Conservation (phyloP, 2,113 vertebrate species). For the Serinus canaria region DNA sequence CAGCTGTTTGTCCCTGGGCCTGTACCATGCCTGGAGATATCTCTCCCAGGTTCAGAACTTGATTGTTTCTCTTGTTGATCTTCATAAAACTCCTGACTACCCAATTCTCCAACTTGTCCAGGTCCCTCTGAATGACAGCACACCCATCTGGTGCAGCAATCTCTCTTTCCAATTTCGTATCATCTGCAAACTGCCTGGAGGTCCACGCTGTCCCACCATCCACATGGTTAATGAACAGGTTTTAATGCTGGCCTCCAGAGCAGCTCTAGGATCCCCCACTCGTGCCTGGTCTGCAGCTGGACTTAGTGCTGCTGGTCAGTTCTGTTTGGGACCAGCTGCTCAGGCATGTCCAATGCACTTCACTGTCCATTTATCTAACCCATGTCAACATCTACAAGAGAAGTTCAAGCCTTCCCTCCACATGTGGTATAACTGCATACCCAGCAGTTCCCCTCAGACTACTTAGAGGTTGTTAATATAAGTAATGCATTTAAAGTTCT, state of each 20-base stretch:
- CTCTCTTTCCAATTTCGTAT: not conserved
- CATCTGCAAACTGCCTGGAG: not conserved
- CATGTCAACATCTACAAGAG: not conserved
- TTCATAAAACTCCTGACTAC: not conserved
- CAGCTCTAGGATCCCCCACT: not conserved
- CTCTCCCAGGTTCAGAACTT: not conserved
- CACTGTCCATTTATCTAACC: not conserved
- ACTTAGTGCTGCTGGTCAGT: not conserved
- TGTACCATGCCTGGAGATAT: not conserved
- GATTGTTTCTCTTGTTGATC: not conserved
- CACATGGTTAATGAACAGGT: not conserved
- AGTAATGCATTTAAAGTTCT: not conserved
- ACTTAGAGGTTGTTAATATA: not conserved
- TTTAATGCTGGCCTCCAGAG: not conserved
- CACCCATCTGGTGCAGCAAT: not conserved
- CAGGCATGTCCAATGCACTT: fast-evolving
- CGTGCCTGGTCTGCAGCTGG: not conserved
- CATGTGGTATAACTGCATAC: not conserved
- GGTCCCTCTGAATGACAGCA: not conserved
- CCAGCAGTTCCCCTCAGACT: not conserved
- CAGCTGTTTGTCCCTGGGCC: not conserved
- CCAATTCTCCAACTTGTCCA: not conserved
- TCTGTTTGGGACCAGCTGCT: not conserved
- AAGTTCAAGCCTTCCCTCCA: not conserved
- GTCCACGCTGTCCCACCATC: not conserved